Base-by-base conservation (phyloP, 2,113 vertebrate genomes). In the Taxidea taxus region DNA sequence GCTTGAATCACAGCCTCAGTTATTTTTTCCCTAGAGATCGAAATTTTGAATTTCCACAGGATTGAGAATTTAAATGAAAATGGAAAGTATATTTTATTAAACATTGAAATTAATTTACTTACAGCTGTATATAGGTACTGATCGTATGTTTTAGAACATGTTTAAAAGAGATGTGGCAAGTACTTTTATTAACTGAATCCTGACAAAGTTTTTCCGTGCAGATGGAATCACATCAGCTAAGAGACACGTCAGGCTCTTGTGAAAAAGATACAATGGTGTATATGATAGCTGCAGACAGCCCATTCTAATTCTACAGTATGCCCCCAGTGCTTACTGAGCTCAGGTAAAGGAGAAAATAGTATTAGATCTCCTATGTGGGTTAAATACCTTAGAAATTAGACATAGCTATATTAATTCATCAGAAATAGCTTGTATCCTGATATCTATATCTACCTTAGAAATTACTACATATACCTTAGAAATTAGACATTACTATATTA, bases 111-210 rank as follows among this genome's bases (percentile, higher is more conserved):
- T 16, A 72, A 72, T 44, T 95, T 66, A 34, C 21, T 72, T 78
- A 4, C 2, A 64, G 10, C 39, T 58, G 6, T 58, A 58, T 25
- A 8, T 23, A 58, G 8, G 13, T 37, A 54, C 31, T 42, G 14
- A 93, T n/a, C 87, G 66, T 44, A 58, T 25, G 0, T 95, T 97
- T 94, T 60, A 97, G 77, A 96, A 42, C 39, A 51, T 0, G 2
- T 34, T 86, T 95, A 90, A 70, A 92, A 97, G 90, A 98, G 90
- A 94, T 91, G n/a, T 62, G 62, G 34, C 39, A 95, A 92, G 49
- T 94, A 37, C 39, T 96, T 18, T 87, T 97, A 77, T 78, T 97
- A 97, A 84, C 83, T 97, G 51, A 72, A 72, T 95, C 88, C 72
- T 98, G 87, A 96, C 56, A 96, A 98, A 94, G 42, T 39, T 85